Evolutionary conservation across 1,140 invertebrate genomes (phyloP), one percentile per base, ranked within the genome.

Genomic region (Wiebesia pumilae): DNA sequence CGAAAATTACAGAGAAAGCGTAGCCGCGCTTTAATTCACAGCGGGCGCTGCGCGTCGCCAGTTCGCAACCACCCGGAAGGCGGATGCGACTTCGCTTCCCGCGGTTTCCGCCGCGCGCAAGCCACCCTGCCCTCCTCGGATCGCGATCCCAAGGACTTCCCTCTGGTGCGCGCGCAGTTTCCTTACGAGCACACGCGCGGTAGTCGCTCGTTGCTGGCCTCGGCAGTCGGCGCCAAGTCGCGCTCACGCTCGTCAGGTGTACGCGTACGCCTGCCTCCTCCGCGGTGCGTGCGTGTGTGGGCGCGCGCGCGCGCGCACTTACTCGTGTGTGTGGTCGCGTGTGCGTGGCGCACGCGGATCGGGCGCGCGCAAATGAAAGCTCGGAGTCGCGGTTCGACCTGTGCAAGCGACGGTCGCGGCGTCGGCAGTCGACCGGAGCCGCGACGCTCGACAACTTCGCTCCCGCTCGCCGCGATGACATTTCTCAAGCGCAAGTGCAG

Each of bases 191-290:
- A 24, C 19, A 27, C 38, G 10, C 71, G 2, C 75, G 58, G 35
- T 78, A 30, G 38, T 2, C 38, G 19, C 35, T 27, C 4, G 35
- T 24, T 19, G 51, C 54, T 88, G 88, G 87, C 81, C 81, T 91
- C 92, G 90, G 91, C 91, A 93, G 92, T 93, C 91, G 92, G 92
- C 92, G 92, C 92, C 92, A 89, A 87, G 89, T 90, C 89, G 86
- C 89, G 87, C 89, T 88, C 89, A 89, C 90, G 90, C 88, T 88
- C 84, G 51, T 85, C 71, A 51, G 84, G 85, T 84, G 84, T 85
- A 87, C 81, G 86, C 80, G 71, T 27, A 84, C 84, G 87, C 69
- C 0, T 6, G 33, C 12, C 6, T 35, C 65, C 2, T 33, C 65
- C 1, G n/a, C 38, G 1, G 4, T 38, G 6, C 40, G 4, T 40